Evolutionary conservation across 2,888 invertebrate genomes (phyloP), one percentile per base, ranked within the genome.

Genomic region (Caenorhabditis becei): DNA sequence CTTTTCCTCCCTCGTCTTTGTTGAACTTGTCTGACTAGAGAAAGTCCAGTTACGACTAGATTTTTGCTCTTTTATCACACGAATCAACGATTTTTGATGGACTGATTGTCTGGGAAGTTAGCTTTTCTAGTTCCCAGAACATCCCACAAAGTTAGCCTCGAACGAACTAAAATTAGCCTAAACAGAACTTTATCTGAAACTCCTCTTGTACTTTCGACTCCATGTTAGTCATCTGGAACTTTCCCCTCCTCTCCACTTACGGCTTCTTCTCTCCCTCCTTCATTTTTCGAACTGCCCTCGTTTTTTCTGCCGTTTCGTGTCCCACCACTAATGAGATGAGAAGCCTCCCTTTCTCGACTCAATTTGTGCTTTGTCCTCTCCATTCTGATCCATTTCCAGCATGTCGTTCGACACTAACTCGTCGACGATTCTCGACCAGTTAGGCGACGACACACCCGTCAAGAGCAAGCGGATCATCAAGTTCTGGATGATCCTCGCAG

Each of bases 401-500:
- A 74, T 74, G 74, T 74, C 74, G n/a, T 65, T 74, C 32, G 74
- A 74, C 41, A 58, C 66, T 2, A 74, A 74, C 37, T 74, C 74
- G 10, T 49, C 74, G 32, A 74, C 59, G 47, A 59, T 74, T 37
- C 20, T 66, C 16, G 65, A 74, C 10, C 65, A 74, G 28, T 37
- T 63, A 16, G 59, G 56, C 0, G 32, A 20, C n/a, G 77, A 35
- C 8, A n/a, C 23, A 8, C 62, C 77, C 0, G 14, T 16, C n/a
- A 70, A 63, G 41, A 26, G 51, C 3, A 49, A 78, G 32, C 56
- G 61, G 49, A 44, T 80, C 23, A 69, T 80, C 16, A 75, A 80
- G 59, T 59, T 80, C 32, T 83, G 83, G 83, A 70, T 83, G 72
- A 74, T 74, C 14, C 61, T 83, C 32, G 79, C 78, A 0, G 79